phyloP scores from a whole-genome alignment of 1,140 invertebrate species.

The Brachionus manjavacas region DNA sequence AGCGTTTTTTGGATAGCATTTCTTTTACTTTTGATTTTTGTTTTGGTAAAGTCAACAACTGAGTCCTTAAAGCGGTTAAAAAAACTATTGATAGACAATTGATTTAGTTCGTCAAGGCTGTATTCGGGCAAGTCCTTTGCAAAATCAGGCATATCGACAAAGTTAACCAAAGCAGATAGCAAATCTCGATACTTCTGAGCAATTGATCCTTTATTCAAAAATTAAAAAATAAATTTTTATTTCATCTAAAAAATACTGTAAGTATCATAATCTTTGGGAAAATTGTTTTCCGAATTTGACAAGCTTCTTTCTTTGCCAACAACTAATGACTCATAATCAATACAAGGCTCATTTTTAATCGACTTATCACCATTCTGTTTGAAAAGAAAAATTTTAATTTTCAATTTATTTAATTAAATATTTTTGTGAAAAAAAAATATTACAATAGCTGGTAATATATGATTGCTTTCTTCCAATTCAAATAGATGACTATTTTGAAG shows the following conservation, averaged over 20 bases:
- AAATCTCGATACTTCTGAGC: neutral
- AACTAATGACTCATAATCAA: neutral
- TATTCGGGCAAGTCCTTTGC: neutral
- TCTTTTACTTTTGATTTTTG: neutral
- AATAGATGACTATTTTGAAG: neutral
- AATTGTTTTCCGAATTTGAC: neutral
- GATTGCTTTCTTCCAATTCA: neutral
- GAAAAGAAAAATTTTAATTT: neutral
- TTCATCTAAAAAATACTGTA: neutral
- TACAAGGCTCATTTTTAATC: neutral
- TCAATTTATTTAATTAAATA: neutral
- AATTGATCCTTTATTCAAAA: neutral
- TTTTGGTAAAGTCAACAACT: neutral
- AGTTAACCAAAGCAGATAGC: neutral
- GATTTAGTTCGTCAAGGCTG: neutral
- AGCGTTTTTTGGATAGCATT: neutral
- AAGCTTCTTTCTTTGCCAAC: neutral
- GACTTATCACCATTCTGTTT: neutral
- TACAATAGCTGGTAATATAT: neutral
- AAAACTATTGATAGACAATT: neutral
- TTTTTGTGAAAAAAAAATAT: neutral
- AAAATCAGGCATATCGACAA: neutral
- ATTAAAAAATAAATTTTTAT: neutral
- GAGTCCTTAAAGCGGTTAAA: neutral
- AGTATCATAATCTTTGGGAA: neutral